These are phyloP conservation scores for Melanostoma scalare DNA, from an alignment of 2,888 invertebrate genomes.

Conservation along the genomic window DNA sequence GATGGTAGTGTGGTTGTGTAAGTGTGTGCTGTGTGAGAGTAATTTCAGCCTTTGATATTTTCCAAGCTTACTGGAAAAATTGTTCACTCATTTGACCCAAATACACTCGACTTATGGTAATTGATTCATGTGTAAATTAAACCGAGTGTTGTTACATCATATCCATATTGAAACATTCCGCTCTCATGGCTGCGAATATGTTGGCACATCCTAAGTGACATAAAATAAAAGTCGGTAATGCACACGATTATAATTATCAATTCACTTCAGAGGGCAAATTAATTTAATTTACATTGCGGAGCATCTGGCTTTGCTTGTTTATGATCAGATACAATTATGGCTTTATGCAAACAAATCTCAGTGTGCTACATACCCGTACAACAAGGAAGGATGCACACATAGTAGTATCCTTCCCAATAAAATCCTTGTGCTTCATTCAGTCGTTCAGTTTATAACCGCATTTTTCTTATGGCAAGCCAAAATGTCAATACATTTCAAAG, in stretches of 20 bases:
- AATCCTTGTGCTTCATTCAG: constrained; percentile 1
- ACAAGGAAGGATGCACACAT: not conserved
- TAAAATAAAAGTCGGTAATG: constrained; percentile 1
- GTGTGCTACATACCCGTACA: no score
- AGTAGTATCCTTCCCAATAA: not conserved
- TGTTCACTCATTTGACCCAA: constrained; percentile 4
- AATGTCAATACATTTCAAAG: constrained; percentile 1
- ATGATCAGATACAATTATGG: not conserved
- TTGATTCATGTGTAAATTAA: constrained; percentile 17
- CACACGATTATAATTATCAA: not conserved
- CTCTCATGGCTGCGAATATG: no score
- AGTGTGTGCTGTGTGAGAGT: no score
- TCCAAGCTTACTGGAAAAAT: not conserved
- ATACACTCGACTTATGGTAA: constrained; percentile 2
- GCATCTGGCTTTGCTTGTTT: not conserved
- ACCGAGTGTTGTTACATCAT: not conserved
- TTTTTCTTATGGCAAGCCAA: not conserved
- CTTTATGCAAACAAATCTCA: not conserved
- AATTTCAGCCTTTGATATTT: not conserved
- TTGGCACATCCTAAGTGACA: not conserved
- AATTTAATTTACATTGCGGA: not conserved
- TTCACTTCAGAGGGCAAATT: not conserved
- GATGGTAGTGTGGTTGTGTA: no score
- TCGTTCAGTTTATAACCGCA: not conserved
- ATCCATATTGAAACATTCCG: not conserved